These are phyloP conservation scores for Zhuqinia jingwanae DNA, from an alignment of 2,888 invertebrate species.

Conservation along the genomic window DNA sequence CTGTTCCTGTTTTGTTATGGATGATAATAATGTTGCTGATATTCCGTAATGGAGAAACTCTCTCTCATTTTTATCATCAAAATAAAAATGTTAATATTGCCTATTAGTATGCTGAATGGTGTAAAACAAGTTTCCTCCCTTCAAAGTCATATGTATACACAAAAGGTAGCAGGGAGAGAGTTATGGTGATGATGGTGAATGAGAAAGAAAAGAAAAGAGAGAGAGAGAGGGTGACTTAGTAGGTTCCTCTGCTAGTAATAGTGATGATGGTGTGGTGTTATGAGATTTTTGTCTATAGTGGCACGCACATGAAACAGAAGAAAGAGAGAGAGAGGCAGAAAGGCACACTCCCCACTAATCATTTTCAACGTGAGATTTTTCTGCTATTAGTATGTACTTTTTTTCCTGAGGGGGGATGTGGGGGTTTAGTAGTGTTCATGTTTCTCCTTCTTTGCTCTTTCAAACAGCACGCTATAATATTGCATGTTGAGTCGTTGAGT, in stretches of 20 bases:
- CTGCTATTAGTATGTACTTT: constrained; percentile 9
- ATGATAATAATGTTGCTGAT: too few species aligned
- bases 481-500: not conserved
- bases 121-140: constrained; percentile 20
- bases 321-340: too few species aligned
- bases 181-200: not conserved
- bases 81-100: constrained; percentile 41
- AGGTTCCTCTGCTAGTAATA: not conserved
- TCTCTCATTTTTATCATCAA: not conserved
- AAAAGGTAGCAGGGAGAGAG: too few species aligned
- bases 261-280: not conserved
- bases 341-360: constrained; percentile 44
- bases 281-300: not conserved
- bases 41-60: too few species aligned
- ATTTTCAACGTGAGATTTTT: constrained; percentile 60
- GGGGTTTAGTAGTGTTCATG: not conserved
- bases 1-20: too few species aligned
- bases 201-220: not conserved
- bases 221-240: not conserved
- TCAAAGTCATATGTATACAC: not conserved
- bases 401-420: too few species aligned
- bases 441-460: not conserved
- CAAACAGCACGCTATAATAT: not conserved
- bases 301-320: too few species aligned
- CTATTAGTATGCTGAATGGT: constrained; percentile 40